phyloP scores from a whole-genome alignment of 2,888 invertebrate species.

The Leucophora obtusa region DNA sequence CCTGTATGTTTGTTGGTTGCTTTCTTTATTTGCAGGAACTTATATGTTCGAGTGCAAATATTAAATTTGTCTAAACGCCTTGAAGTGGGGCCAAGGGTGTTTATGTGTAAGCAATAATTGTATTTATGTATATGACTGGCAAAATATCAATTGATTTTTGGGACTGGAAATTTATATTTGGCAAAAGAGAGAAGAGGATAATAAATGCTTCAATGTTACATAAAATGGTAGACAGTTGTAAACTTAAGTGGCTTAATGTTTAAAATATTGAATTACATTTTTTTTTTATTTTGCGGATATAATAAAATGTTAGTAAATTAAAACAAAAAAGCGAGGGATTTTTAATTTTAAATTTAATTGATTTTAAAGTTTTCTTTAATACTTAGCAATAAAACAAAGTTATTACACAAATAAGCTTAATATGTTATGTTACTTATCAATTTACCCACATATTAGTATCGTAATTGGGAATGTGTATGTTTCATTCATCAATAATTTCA shows the following conservation, averaged over 20 bases:
- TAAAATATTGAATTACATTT: background rate
- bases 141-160: slow-evolving; percentile 13
- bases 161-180: slow-evolving; percentile 1
- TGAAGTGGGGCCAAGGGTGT: background rate
- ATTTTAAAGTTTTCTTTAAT: too few species aligned
- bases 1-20: background rate
- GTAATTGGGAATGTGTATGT: background rate
- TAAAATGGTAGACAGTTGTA: background rate
- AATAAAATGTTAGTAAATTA: too few species aligned
- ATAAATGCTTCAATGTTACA: background rate
- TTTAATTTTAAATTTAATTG: too few species aligned
- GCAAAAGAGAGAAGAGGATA: background rate
- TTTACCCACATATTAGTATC: too few species aligned
- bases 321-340: too few species aligned
- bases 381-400: too few species aligned
- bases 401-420: too few species aligned
- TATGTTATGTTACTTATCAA: too few species aligned
- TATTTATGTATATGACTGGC: slow-evolving; percentile 5
- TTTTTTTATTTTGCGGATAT: background rate
- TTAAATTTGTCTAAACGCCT: background rate
- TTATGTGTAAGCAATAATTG: background rate
- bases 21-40: background rate
- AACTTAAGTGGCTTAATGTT: slow-evolving; percentile 4
- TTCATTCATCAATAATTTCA: background rate
- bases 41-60: background rate